Base-by-base conservation (phyloP, 2,888 invertebrate species). In the Ditylenchus weischeri region DNA sequence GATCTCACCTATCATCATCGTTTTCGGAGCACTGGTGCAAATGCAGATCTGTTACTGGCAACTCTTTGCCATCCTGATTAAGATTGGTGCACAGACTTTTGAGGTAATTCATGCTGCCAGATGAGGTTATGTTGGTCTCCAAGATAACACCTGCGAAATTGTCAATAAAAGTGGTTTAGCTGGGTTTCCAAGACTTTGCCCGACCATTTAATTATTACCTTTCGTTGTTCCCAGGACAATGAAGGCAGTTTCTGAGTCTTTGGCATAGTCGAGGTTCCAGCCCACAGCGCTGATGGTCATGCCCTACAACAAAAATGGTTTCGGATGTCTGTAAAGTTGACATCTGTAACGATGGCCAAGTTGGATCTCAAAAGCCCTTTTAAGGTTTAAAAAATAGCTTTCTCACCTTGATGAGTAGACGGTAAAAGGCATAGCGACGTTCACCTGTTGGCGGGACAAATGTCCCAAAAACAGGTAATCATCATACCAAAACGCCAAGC, bases 211-310 rank as follows among this genome's bases (percentile, higher is more conserved):
- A 57, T 19, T 57, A 50, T 43, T 6, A 72, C 80, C 80, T 68
- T 71, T 76, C 7, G 57, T 57, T 0, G 79, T 80, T 47, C 81
- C 81, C n/a, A 81, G 47, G 8, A 80, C 67, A 65, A 80, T 79
- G 51, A 76, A 72, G 0, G 79, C 77, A 5, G 81, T 78, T 51
- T 81, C 81, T 0, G 68, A 63, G 10, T 78, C 76, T 47, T 75
- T 78, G 38, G 66, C 50, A n/a, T 63, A 70, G 47, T 81, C 76
- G 5, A 75, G 73, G 72, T 82, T 79, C 79, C 80, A 81, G 4
- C 76, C 81, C 23, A 82, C 75, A 0, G 81, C 78, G 3, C 77
- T 79, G 8, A 81, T 70, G 21, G 67, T 63, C 49, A 64, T 50
- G 15, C 75, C 76, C 72, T 79, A n/a, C 29, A 29, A 29, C 66